A percentile compares a stretch with the other conserved stretches of the same genome.
These are phyloP conservation scores for Trichogramma evanescens DNA, from an alignment of 2,888 invertebrate species.

Conservation along the genomic window DNA sequence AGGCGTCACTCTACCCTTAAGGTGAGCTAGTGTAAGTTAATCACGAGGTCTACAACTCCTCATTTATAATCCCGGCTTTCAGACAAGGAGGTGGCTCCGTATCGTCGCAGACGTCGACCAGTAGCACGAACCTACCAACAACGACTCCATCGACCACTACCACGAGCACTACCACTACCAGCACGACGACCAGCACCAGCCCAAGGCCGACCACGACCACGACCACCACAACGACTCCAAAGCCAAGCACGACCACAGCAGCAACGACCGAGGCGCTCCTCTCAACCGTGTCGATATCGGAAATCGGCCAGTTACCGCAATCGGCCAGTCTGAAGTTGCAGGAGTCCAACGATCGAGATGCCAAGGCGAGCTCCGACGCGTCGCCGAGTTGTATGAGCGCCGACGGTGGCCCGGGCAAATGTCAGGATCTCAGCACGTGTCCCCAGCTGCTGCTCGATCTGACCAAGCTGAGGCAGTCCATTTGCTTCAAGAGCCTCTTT, in stretches of 20 bases:
- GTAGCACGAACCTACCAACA: background rate
- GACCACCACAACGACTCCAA: background rate
- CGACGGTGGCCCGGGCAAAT: constrained; percentile 70
- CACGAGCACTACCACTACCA: background rate
- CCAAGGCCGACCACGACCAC: background rate
- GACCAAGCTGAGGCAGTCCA: constrained; percentile 72
- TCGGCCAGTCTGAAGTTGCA: too few relatives aligned
- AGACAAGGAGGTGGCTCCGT: too few relatives aligned
- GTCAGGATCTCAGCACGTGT: constrained; percentile 83
- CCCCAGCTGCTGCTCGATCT: constrained; percentile 77
- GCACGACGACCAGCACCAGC: background rate
- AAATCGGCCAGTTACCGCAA: background rate
- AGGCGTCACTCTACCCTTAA: constrained; percentile 43
- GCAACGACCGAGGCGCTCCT: constrained; percentile 14
- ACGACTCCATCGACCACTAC: constrained; percentile 8
- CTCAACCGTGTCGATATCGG: background rate
- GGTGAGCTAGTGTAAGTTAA: constrained; percentile 24
- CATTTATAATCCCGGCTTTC: too few relatives aligned
- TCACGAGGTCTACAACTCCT: background rate
- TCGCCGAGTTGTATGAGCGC: constrained; percentile 68
- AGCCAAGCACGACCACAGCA: constrained; percentile 14
- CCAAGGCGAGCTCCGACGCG: constrained; percentile 7
- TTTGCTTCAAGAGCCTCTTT: constrained; percentile 86
- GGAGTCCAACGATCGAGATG: constrained; percentile 12
- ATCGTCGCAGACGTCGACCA: too few relatives aligned